Evolutionary conservation across 2,888 invertebrate species (phyloP).

Genomic region (Pteria penguin): DNA sequence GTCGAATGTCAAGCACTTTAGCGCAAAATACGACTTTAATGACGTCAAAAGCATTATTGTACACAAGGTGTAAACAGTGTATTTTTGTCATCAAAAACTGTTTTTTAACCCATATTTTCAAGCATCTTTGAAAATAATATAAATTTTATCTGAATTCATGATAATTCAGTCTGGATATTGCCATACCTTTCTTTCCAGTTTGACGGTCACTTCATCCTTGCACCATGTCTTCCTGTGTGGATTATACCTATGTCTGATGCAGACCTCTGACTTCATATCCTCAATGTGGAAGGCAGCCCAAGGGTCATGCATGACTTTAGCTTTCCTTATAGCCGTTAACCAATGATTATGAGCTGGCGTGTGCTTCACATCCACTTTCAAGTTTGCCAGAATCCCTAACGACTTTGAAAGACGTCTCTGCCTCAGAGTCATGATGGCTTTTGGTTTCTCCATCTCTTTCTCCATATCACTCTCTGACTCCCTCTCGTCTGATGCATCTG

Average conservation of each 20-base stretch:
- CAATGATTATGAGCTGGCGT: conserved; percentile 64
- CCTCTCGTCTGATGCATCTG: conserved; percentile 58
- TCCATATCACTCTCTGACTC: conserved; percentile 42
- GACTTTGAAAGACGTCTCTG: conserved; percentile 68
- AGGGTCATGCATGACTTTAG: conserved; percentile 79
- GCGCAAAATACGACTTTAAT: too few species aligned
- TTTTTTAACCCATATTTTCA: too few species aligned
- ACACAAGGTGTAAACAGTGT: too few species aligned
- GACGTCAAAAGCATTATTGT: too few species aligned
- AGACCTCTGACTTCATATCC: conserved; percentile 80
- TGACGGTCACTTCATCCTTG: conserved; percentile 81
- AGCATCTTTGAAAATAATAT: too few species aligned
- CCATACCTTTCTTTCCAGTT: conserved; percentile 81
- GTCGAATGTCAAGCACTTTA: too few species aligned
- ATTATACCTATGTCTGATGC: conserved; percentile 82
- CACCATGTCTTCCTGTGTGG: conserved; percentile 82
- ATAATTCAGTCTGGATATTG: too few species aligned
- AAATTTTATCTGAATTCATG: too few species aligned
- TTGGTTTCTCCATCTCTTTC: conserved; percentile 50
- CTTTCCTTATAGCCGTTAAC: conserved; percentile 70
- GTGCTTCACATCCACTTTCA: conserved; percentile 35
- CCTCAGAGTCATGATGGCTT: conserved; percentile 66
- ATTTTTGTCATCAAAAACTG: too few species aligned
- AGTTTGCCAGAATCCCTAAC: conserved; percentile 37
- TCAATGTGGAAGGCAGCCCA: conserved; percentile 82